Evolutionary conservation across 2,888 invertebrate genomes (phyloP), one percentile per base, ranked within the genome.

Genomic region (Scaptomyza polygonia): DNA sequence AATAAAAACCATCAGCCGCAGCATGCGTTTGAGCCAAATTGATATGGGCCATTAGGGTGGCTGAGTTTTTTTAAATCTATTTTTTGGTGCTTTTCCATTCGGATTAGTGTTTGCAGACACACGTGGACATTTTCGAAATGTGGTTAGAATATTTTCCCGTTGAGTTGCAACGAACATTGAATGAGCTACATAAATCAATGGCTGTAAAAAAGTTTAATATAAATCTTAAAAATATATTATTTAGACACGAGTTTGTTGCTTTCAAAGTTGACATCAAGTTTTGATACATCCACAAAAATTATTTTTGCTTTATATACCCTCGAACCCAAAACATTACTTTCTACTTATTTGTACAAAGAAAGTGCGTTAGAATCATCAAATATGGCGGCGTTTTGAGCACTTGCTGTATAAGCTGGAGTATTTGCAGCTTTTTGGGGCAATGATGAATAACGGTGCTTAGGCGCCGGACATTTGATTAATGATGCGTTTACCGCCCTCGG

Each of bases 31-130:
- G 66, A 73, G 82, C 78, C 77, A 88, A 88, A 89, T 89, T 89
- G 86, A 88, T 89, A 88, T 85, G 72, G 68, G 77, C 85, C 88
- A 88, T 89, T 89, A 88, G 86, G 89, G 86, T 86, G 72, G 77
- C 76, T 79, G 48, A 62, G 55, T 58, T 66, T 54, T 44, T 27
- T 62, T 39, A 54, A 0, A n/a, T n/a, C n/a, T n/a, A n/a, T 61
- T 71, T 53, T 63, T 51, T 47, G 29, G 44, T 56, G 56, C 32
- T 63, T 74, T 80, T 61, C 6, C 43, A 42, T 56, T 34, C 16
- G 49, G 54, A 45, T 63, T 61, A 59, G 59, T 59, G 51, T 49
- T 18, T 9, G 39, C 9, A 59, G 52, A 56, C 36, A 66, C 70
- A 76, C 72, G 59, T 71, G 25, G 44, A 44, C 27, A 9, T 39